These are phyloP conservation scores for Oeneis ivallda DNA, from an alignment of 2,888 invertebrate genomes.

Conservation along the genomic window DNA sequence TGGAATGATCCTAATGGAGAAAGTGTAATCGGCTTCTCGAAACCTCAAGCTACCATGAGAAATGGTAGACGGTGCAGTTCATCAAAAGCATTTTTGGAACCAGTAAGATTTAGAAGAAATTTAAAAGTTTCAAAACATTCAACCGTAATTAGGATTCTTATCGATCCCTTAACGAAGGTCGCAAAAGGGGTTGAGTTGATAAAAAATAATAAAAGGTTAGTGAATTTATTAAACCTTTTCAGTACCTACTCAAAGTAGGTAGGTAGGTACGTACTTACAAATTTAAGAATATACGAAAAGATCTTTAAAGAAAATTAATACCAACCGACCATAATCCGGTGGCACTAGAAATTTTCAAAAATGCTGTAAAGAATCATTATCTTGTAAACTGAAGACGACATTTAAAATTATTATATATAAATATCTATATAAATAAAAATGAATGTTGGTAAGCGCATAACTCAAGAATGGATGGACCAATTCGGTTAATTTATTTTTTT, in stretches of 20 bases:
- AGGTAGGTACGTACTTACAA: background rate
- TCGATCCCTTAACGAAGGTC: conserved; percentile 82
- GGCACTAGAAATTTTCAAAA: background rate
- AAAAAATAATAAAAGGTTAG: conserved; percentile 79
- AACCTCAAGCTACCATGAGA: conserved; percentile 86
- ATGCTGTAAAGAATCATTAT: background rate
- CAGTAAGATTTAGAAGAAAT: conserved; percentile 84
- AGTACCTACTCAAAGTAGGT: no score
- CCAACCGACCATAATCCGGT: no score
- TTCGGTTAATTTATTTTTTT: no score
- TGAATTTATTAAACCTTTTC: no score
- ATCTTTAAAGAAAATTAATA: background rate
- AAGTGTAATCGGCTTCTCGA: conserved; percentile 84
- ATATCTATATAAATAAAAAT: no score
- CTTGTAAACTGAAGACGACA: no score
- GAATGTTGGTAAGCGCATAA: no score
- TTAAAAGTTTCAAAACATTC: conserved; percentile 86
- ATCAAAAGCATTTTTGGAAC: conserved; percentile 88
- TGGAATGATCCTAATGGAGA: conserved; percentile 88
- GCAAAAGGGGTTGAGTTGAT: conserved; percentile 86
- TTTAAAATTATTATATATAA: no score
- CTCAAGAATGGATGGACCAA: no score
- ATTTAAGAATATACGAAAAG: background rate
- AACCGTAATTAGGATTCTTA: conserved; percentile 85
- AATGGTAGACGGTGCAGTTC: conserved; percentile 89